Conservation (phyloP, 1,140 invertebrate genomes). For the Drosophila melanogaster region DNA sequence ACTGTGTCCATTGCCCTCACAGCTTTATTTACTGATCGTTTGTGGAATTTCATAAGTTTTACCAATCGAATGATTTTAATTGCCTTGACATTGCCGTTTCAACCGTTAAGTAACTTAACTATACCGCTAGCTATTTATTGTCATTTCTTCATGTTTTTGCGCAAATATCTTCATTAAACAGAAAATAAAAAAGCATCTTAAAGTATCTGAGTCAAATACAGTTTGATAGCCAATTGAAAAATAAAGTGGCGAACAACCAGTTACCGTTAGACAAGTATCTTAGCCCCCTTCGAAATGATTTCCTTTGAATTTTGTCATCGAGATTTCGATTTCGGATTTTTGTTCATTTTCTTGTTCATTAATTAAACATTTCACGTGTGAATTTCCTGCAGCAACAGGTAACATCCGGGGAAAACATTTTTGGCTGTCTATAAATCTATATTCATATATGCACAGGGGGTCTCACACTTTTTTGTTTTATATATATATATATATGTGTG, state of each 20-base stretch:
- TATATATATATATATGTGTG: background rate
- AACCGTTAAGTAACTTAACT: conserved; percentile 27
- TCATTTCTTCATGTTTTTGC: background rate
- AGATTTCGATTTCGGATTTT: conserved; percentile 22
- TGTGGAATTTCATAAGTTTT: conserved; percentile 28
- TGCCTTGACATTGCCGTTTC: conserved; percentile 31
- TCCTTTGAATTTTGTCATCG: conserved; percentile 4
- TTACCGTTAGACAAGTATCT: conserved; percentile 45
- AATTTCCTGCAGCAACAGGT: conserved; percentile 61
- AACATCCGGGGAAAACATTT: conserved; percentile 44
- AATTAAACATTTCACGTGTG: conserved; percentile 69
- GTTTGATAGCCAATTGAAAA: conserved; percentile 13
- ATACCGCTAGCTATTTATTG: conserved; percentile 15
- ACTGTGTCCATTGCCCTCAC: conserved; percentile 35
- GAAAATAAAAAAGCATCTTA: conserved; percentile 40
- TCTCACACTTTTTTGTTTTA: conserved; percentile 38
- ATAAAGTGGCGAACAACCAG: conserved; percentile 3
- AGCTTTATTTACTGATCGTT: conserved; percentile 4
- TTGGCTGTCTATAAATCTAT: conserved; percentile 22
- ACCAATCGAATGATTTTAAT: conserved; percentile 32
- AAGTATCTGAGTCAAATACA: conserved; percentile 18
- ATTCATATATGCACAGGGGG: conserved; percentile 40
- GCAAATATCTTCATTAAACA: conserved; percentile 8
- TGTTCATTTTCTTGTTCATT: conserved; percentile 43
- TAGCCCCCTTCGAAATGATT: conserved; percentile 10